Evolutionary conservation across 1,140 invertebrate genomes (phyloP).

Genomic region (Gonatopus flavifemur): DNA sequence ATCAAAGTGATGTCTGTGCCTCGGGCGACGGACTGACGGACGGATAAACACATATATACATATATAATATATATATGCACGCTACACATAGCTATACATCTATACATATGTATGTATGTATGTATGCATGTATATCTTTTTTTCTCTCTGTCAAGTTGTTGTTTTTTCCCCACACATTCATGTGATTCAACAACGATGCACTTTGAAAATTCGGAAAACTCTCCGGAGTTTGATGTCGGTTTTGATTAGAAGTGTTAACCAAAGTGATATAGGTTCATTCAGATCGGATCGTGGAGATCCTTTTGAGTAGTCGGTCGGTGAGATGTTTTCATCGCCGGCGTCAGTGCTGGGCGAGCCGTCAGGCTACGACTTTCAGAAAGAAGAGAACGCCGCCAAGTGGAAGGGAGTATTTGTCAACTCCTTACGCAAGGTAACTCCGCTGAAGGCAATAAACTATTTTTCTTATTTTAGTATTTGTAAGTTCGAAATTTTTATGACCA

Average conservation of each 20-base stretch:
- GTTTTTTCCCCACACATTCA: slow-evolving; percentile 1
- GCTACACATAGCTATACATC: too few species aligned
- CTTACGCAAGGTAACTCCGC: slow-evolving; percentile 69
- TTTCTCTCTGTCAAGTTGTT: slow-evolving; percentile 27
- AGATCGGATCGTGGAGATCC: slow-evolving; percentile 5
- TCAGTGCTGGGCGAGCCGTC: slow-evolving; percentile 63
- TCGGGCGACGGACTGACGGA: slow-evolving; percentile 24
- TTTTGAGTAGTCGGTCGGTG: slow-evolving; percentile 30
- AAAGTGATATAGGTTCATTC: slow-evolving; percentile 12
- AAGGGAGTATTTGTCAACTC: slow-evolving; percentile 82
- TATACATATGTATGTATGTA: too few species aligned
- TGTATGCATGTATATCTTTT: too few species aligned
- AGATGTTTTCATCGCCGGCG: slow-evolving; percentile 63
- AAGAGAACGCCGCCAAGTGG: slow-evolving; percentile 87
- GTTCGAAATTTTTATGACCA: too few species aligned
- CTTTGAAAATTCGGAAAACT: slow-evolving; percentile 23
- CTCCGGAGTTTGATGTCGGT: slow-evolving; percentile 9
- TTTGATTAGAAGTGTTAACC: too few species aligned
- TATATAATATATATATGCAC: too few species aligned
- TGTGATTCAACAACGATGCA: slow-evolving; percentile 30
- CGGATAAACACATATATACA: slow-evolving; percentile 24
- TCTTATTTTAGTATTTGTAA: background rate
- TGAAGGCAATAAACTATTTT: too few species aligned
- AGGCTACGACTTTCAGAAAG: slow-evolving; percentile 84
- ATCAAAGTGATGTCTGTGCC: slow-evolving; percentile 27